Evolutionary conservation across 1,140 invertebrate genomes (phyloP), one percentile per base, ranked within the genome.

Genomic region (Acromyrmex echinatior): DNA sequence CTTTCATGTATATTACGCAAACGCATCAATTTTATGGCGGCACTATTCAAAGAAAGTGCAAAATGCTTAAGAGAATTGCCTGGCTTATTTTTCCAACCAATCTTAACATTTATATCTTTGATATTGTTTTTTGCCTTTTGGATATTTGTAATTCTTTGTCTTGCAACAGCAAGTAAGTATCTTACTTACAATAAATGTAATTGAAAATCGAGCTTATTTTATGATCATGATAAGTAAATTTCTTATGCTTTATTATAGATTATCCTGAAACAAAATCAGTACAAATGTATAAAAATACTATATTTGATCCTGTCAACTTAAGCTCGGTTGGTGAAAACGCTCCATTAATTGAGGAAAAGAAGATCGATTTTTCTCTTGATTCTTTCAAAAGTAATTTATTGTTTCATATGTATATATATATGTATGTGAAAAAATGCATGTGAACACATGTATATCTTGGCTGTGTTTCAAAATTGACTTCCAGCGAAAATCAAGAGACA

Each of bases 41-140:
- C 97, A 45, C 94, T 99, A 18, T 99, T 99, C 92, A 97, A 97
- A 92, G 98, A 99, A 95, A 98, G 98, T 45, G 98, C 98, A 12
- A 96, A 97, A 87, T 99, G 98, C 93, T 96, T 99, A 58, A 96
- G 97, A 70, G 97, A 97, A 91, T 96, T 99, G 86, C 98, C 98
- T 7, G 97, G 96, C n/a, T 94, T 99, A 35, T 97, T 99, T 91
- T 95, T 99, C 28, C 98, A 99, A 92, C 98, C 99, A 0, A 93
- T 99, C 1, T 95, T 98, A 82, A 99, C 98, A 0, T 99, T 99
- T 93, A 87, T 98, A 65, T 96, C 97, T 68, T 95, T 99, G 0
- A 94, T 97, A 39, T 86, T 97, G 60, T 99, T 99, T 93, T 97
- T 98, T 88, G 95, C 97, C 60, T 98, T 98, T 96, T 99, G 98